Percentiles rank a stretch among this genome's conserved stretches.
These are phyloP conservation scores for Coranthus polyacanthus DNA, from an alignment of 2,797 vertebrate species.

Conservation along the genomic window DNA sequence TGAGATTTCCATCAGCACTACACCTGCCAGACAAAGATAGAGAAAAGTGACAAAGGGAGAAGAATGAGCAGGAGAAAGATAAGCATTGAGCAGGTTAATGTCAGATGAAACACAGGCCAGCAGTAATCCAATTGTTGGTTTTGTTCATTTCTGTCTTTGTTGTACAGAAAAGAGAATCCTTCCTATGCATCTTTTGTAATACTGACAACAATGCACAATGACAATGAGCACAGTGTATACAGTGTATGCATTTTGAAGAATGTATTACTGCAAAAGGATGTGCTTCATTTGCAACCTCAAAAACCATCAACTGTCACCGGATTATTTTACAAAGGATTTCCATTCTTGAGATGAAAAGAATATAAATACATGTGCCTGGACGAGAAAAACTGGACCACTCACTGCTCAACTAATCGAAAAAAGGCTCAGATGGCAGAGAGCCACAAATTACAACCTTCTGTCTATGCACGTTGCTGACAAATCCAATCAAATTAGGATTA, in stretches of 20 bases:
- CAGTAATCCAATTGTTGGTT: not conserved
- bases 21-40: constrained; percentile 85
- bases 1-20: constrained; percentile 94
- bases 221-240: constrained; percentile 2
- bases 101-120: constrained; percentile 8
- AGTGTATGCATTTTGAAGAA: not conserved
- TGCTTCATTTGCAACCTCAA: not conserved
- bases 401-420: constrained; percentile 66
- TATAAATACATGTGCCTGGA: constrained; percentile 28
- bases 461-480: constrained; percentile 27
- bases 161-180: not conserved
- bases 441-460: constrained; percentile 38
- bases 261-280: not conserved
- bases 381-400: constrained; percentile 62
- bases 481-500: constrained; percentile 75
- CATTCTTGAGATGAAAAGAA: constrained; percentile 14
- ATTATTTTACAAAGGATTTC: constrained; percentile 20
- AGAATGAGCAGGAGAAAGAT: constrained; percentile 8
- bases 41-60: constrained; percentile 19
- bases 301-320: constrained; percentile 9
- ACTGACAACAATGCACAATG: not conserved
- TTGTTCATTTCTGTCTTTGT: not conserved
- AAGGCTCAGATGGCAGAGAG: constrained; percentile 54
- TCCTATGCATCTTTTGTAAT: constrained; percentile 5
- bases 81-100: constrained; percentile 12